phyloP scores from a whole-genome alignment of 2,797 vertebrate species.

The Acipenser transmontanus region DNA sequence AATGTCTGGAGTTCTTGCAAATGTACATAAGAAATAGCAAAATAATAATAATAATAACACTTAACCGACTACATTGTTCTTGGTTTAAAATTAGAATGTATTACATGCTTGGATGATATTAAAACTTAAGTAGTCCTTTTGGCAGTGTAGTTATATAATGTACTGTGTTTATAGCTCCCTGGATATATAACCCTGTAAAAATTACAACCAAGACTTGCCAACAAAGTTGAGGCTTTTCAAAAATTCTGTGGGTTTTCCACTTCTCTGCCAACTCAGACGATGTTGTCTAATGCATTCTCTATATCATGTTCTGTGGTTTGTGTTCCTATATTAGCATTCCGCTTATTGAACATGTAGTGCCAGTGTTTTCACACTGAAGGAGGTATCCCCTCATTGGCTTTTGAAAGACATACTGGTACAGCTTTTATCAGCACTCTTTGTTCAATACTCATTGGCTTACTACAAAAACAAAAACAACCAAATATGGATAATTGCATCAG shows the following conservation, averaged over 20 bases:
- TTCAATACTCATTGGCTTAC: too few relatives aligned
- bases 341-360: too few relatives aligned
- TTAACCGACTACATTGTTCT: background rate
- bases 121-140: background rate
- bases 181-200: conserved; percentile 5
- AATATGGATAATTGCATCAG: too few relatives aligned
- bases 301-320: background rate
- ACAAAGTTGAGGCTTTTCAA: background rate
- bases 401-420: too few relatives aligned
- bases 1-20: background rate
- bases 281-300: background rate
- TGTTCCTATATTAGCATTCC: too few relatives aligned
- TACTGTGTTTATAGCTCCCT: conserved; percentile 1
- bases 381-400: too few relatives aligned
- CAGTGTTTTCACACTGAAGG: too few relatives aligned
- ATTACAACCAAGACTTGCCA: conserved; percentile 3
- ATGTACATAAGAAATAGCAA: conserved; percentile 8
- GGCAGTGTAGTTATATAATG: background rate
- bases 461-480: too few relatives aligned
- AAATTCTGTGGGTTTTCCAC: background rate
- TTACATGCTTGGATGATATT: conserved; percentile 4
- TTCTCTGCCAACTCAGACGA: background rate
- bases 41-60: background rate
- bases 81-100: background rate
- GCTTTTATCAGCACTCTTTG: too few relatives aligned